Conservation (phyloP, 1,140 invertebrate genomes). For the Battus philenor region DNA sequence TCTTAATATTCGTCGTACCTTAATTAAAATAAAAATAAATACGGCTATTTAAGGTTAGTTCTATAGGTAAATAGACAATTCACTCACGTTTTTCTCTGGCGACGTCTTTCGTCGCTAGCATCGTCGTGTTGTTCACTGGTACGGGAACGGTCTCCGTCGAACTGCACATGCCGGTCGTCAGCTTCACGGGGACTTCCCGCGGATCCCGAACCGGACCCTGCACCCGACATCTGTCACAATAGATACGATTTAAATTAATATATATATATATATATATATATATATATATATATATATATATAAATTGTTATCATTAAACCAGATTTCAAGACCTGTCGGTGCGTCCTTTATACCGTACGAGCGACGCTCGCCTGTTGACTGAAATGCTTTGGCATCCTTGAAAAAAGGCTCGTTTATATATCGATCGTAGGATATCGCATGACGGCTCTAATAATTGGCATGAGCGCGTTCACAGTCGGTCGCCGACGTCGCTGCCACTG, state of each 20-base stretch:
- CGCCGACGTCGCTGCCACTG: conserved; percentile 5
- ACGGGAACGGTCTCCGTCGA: conserved; percentile 27
- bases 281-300: no score
- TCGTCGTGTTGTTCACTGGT: conserved; percentile 25
- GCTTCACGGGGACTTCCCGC: conserved; percentile 22
- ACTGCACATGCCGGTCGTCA: conserved; percentile 46
- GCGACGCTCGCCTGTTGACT: neutral
- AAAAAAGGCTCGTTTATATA: conserved; percentile 20
- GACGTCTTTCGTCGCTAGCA: conserved; percentile 36
- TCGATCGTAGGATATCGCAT: conserved; percentile 22
- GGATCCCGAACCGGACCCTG: conserved; percentile 21
- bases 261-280: no score
- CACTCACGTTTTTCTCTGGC: conserved; percentile 42
- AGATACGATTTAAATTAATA: neutral
- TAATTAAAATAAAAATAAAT: neutral
- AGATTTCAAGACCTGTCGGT: neutral
- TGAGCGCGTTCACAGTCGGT: neutral
- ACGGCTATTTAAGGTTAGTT: neutral
- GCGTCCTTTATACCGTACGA: no score
- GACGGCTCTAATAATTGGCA: conserved; percentile 14
- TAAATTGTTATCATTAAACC: no score
- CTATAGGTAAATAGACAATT: neutral
- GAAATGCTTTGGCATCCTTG: conserved; percentile 14
- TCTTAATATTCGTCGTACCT: neutral
- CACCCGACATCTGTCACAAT: conserved; percentile 22